Evolutionary conservation across 2,113 vertebrate species (phyloP), one percentile per base, ranked within the genome.

Genomic region (Stegastes partitus): DNA sequence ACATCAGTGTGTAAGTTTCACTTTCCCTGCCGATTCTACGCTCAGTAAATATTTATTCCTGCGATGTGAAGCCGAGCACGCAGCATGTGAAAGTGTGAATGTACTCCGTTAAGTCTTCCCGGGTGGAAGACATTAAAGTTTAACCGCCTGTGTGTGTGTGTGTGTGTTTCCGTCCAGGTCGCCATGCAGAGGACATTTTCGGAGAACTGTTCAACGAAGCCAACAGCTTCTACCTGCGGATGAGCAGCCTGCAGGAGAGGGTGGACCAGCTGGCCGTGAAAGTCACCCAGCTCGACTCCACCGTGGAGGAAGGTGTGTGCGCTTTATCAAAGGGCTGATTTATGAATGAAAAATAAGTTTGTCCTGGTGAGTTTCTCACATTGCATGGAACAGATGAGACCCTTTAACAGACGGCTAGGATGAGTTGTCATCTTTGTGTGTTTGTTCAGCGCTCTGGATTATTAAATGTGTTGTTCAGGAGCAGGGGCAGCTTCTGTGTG

Each of bases 181-280:
- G 96, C 47, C 97, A 98, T 2, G 97, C 97, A 0, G 97, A 98
- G 89, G 97, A 98, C 90, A 96, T 98, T 65, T 98, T 98, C 0
- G 96, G 96, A 0, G 97, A 98, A 83, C 94, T 98, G n/a, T 98
- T 98, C 84, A 97, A 97, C 0, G 97, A 98, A 90, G 97, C 97
- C 82, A 97, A 97, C 91, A 96, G 95, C 59, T 97, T 98, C 95
- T 97, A 96, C 93, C 90, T 97, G 95, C 83, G 97, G 81, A 97
- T 97, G 96, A 97, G 96, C 90, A 96, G 95, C 0, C 94, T 98
- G 79, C 97, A 98, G 94, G 97, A 98, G 89, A 93, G 97, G 34
- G 96, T 98, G 81, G 97, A 98, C 89, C 94, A 96, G 81, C 93
- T 98, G 89, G 96, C 97, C 39, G 95, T 98, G 87, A 98, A 98